Percentiles rank a stretch among this genome's conserved stretches.
Conservation (phyloP, 2,797 vertebrate genomes). For the Girardinus metallicus region DNA sequence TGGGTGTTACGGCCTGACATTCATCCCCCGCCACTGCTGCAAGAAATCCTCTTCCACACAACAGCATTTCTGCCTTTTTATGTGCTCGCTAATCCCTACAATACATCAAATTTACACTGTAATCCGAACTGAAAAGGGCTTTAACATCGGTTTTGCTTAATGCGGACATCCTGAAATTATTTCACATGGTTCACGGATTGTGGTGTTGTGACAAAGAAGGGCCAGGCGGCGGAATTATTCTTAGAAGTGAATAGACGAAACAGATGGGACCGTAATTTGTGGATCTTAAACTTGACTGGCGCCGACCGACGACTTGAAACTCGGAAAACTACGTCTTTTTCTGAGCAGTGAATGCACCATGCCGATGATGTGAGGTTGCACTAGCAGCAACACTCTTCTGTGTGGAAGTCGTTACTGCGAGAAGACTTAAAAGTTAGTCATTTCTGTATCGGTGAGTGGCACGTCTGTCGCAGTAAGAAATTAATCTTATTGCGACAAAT, state of each 20-base stretch:
- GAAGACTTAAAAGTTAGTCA: not conserved
- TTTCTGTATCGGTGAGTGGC: not conserved
- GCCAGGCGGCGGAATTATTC: not conserved
- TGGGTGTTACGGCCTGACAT: slow-evolving; percentile 63
- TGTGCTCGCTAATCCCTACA: slow-evolving; percentile 49
- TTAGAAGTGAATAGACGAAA: not conserved
- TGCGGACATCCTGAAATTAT: slow-evolving; percentile 8
- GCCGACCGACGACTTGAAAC: not conserved
- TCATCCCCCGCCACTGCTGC: slow-evolving; percentile 49
- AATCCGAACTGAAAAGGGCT: slow-evolving; percentile 37
- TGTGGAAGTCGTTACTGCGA: not conserved
- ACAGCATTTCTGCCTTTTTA: slow-evolving; percentile 35
- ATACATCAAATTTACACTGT: slow-evolving; percentile 33
- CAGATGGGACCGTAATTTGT: not conserved
- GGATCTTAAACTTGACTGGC: not conserved
- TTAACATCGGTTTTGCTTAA: slow-evolving; percentile 12
- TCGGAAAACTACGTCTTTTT: not conserved
- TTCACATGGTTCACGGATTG: slow-evolving; percentile 1
- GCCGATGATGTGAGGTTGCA: not conserved
- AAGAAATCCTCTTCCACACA: slow-evolving; percentile 57
- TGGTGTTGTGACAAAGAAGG: slow-evolving; percentile 1
- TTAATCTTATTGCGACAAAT: too few relatives aligned
- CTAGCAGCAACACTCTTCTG: not conserved
- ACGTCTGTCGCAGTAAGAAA: too few relatives aligned
- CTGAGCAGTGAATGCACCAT: not conserved